Percentiles rank a stretch among this genome's conserved stretches.
Evolutionary conservation across 35 echinoderm and acorn worm species (phyloP).

Genomic region (Nesometra sesokonis): DNA sequence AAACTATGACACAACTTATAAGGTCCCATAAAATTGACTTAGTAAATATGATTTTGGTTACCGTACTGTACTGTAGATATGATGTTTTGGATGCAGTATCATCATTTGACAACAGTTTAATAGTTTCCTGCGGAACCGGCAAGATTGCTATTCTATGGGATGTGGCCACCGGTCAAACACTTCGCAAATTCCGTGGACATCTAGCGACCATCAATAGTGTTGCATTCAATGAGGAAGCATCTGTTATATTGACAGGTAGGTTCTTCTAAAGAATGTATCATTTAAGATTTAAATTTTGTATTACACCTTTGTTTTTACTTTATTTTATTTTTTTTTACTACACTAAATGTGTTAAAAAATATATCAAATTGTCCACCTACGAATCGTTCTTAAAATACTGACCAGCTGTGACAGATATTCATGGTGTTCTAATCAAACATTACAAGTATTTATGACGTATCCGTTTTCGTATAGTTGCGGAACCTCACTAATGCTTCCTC

Average conservation of each 20-base stretch:
- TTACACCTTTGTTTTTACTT: too few relatives aligned
- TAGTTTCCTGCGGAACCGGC: slow-evolving; percentile 77
- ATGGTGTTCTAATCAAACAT: too few relatives aligned
- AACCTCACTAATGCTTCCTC: too few relatives aligned
- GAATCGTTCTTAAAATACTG: too few relatives aligned
- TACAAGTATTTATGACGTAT: too few relatives aligned
- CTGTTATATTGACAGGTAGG: slow-evolving; percentile 86
- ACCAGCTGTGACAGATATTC: too few relatives aligned
- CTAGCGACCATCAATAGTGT: slow-evolving; percentile 87
- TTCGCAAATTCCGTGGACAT: slow-evolving; percentile 86
- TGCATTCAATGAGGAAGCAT: slow-evolving; percentile 88
- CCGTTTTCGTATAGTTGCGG: too few relatives aligned
- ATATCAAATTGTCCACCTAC: too few relatives aligned
- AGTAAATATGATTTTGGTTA: too few relatives aligned
- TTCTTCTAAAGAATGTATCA: neutral
- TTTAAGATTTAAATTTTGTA: neutral
- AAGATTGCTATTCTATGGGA: slow-evolving; percentile 83
- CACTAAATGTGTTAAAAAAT: too few relatives aligned
- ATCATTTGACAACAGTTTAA: slow-evolving; percentile 73
- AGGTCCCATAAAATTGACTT: too few relatives aligned
- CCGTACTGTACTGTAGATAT: slow-evolving; percentile 46
- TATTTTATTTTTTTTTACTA: too few relatives aligned
- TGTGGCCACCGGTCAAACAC: slow-evolving; percentile 47
- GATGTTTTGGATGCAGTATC: slow-evolving; percentile 86
- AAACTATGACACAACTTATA: slow-evolving; percentile 10